phyloP scores from a whole-genome alignment of 1,140 invertebrate species.

The Leptinotarsa undecemlineata region DNA sequence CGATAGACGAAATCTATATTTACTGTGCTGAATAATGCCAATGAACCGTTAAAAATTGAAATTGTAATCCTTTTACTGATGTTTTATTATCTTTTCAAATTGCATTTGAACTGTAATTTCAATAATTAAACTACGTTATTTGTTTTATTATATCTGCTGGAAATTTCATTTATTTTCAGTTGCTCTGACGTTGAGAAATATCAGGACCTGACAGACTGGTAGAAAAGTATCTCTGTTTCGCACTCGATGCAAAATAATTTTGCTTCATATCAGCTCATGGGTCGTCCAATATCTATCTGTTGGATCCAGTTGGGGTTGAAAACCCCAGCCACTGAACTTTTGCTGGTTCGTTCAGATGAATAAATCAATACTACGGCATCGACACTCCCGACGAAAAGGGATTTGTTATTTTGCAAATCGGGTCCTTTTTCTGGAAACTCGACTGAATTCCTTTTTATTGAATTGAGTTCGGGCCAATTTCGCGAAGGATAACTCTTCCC shows the following conservation, averaged over 20 bases:
- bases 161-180: too few relatives aligned
- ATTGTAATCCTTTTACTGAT: too few relatives aligned
- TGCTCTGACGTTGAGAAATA: too few relatives aligned
- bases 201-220: too few relatives aligned
- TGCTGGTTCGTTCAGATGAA: constrained; percentile 21
- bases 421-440: constrained; percentile 27
- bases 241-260: background rate
- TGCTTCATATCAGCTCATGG: background rate
- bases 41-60: too few relatives aligned
- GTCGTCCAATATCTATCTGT: background rate
- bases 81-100: too few relatives aligned
- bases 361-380: constrained; percentile 30
- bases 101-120: too few relatives aligned
- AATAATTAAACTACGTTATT: too few relatives aligned
- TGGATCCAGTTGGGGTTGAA: constrained; percentile 1
- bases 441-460: constrained; percentile 31
- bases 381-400: constrained; percentile 10
- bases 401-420: constrained; percentile 36
- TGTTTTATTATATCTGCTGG: too few relatives aligned
- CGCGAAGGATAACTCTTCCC: background rate
- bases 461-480: constrained; percentile 22
- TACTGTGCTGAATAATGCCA: too few relatives aligned
- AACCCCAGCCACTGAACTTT: constrained; percentile 1
- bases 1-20: too few relatives aligned
- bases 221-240: too few relatives aligned